Base-by-base conservation (phyloP, 2,888 invertebrate species). In the Cerceris ruficornis region DNA sequence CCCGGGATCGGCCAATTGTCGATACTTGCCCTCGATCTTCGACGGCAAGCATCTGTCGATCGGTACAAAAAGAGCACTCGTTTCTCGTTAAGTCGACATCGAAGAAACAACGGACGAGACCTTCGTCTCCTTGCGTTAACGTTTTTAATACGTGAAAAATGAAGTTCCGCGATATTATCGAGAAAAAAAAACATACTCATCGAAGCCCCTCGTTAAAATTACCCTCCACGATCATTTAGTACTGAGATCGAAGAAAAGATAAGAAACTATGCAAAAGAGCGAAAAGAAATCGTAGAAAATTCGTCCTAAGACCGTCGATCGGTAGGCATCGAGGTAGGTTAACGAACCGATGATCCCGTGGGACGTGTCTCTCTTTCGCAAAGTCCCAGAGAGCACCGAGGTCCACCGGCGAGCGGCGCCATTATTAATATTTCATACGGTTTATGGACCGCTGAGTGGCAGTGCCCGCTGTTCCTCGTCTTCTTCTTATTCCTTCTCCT, bases 381-480 rank as follows among this genome's bases (percentile, higher is more conserved):
- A 80, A 66, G 78, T 79, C 60, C 61, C 71, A 50, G 72, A 76
- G 77, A 64, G 50, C 60, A 69, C 68, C 46, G 72, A 60, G 60
- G 82, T 79, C 74, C 77, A 74, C 74, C 64, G 59, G 72, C 72
- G 81, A 84, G 68, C 83, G 82, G 83, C 71, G 80, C 80, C 81
- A 82, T 87, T 87, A 87, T 86, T 87, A 87, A 88, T 88, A 87
- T 88, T 88, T 88, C 84, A 85, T 85, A 88, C 81, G 82, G 84
- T 88, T 87, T 87, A 87, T 85, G 84, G 83, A 82, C 85, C 84
- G 86, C 75, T 86, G 87, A 87, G 87, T 87, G 87, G 85, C 87
- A 85, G 82, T 82, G 79, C 84, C 76, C 81, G 83, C 85, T 83
- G 78, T 84, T 83, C 77, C 74, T 75, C 80, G 60, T 76, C 69